These are phyloP conservation scores for Metacarcinus magister DNA, from an alignment of 2,888 invertebrate genomes.

Conservation along the genomic window DNA sequence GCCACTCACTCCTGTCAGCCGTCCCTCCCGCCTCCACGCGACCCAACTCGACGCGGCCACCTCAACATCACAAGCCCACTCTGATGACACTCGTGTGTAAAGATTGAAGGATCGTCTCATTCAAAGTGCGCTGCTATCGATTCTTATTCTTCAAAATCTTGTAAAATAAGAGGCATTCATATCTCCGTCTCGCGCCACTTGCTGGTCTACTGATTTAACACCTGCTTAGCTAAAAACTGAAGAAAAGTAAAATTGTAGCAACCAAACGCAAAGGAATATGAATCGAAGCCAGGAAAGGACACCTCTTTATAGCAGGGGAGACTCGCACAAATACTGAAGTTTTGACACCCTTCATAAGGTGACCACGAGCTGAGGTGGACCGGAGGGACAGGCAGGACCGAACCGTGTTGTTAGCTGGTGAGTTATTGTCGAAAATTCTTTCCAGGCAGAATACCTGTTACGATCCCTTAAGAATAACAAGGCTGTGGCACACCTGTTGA, in stretches of 20 bases:
- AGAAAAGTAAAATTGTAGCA: background rate
- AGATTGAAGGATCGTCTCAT: background rate
- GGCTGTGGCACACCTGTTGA: background rate
- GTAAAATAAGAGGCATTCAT: background rate
- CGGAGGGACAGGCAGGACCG: background rate
- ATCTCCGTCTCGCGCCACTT: background rate
- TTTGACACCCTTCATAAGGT: background rate
- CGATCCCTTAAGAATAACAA: background rate
- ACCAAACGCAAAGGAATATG: background rate
- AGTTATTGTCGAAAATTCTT: background rate
- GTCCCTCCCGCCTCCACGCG: background rate
- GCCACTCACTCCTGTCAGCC: conserved; percentile 7
- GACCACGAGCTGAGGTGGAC: background rate
- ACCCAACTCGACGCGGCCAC: conserved; percentile 1
- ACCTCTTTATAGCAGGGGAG: background rate
- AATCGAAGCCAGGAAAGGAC: background rate
- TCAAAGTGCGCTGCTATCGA: background rate
- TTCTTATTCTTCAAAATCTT: background rate
- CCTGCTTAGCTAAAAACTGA: background rate
- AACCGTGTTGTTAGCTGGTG: background rate
- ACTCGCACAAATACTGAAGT: background rate
- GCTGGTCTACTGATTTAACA: background rate
- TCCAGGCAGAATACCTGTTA: background rate
- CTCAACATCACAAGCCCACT: background rate
- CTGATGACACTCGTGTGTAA: background rate